Base-by-base conservation (phyloP, 1,140 invertebrate genomes). In the Eufriesea mexicana region DNA sequence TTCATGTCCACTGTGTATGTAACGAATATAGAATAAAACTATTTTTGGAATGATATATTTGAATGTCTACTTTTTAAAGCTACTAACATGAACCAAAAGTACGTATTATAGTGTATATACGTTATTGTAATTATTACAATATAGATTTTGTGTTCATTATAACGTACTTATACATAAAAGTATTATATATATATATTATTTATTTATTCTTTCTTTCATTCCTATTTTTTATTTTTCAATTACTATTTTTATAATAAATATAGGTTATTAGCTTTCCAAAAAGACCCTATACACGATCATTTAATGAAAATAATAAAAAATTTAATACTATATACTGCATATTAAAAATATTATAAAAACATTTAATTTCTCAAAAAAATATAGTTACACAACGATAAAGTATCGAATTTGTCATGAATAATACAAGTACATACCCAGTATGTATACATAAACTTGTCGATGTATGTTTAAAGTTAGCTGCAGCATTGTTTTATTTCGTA, bases 401-500 rank as follows among this genome's bases (percentile, higher is more conserved):
- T 35, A 20, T n/a, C 5, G 28, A n/a, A 12, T 64, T 62, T 12
- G 47, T 54, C 10, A n/a, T 28, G 12, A 25, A 25, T 42, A 20
- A 7, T 5, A 75, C 66, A 61, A 55, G 35, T 81, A 74, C 59
- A 54, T 74, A 75, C 59, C 71, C 49, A 42, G 9, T 47, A 28
- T 14, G 59, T 70, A 74, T 62, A n/a, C 28, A 64, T 42, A 45
- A 73, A 59, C 20, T 45, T 25, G 45, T n/a, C 35, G 51, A 61
- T 62, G 49, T 28, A 64, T 20, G 45, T 8, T 64, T 47, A 49
- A 23, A 54, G 10, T 54, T 28, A 67, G 35, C 45, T 54, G 78
- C 67, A 47, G 49, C 78, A 62, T 49, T 51, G 47, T 51, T 73
- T 79, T 73, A 79, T 73, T 73, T 57, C 16, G 68, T 62, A 47